Evolutionary conservation across 2,888 invertebrate genomes (phyloP).

Genomic region (Temnothorax ravouxi): DNA sequence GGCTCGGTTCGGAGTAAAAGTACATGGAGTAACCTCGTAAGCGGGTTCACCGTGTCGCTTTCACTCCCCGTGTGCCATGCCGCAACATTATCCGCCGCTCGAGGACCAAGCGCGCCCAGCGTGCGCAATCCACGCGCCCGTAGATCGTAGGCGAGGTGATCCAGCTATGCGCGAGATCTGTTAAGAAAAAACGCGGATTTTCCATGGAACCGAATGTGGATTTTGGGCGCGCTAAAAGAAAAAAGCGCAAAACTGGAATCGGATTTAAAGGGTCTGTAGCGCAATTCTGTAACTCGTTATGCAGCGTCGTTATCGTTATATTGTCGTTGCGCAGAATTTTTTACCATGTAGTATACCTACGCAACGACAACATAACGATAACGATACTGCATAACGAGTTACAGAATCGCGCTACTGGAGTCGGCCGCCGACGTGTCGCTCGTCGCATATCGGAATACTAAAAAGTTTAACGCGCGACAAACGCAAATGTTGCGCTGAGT

Average conservation of each 20-base stretch:
- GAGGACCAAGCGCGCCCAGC: slow-evolving; percentile 67
- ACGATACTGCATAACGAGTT: too few relatives aligned
- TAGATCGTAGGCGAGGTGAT: slow-evolving; percentile 20
- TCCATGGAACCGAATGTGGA: too few relatives aligned
- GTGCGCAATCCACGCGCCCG: slow-evolving; percentile 16
- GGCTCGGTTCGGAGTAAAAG: slow-evolving; percentile 81
- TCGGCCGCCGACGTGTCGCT: neutral
- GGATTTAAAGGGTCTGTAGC: neutral
- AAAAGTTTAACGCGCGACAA: neutral
- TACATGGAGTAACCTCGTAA: slow-evolving; percentile 80
- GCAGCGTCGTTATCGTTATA: too few relatives aligned
- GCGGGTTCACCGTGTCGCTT: slow-evolving; percentile 83
- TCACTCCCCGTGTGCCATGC: slow-evolving; percentile 77
- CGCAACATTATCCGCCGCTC: slow-evolving; percentile 76
- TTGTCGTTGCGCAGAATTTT: too few relatives aligned
- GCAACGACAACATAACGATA: too few relatives aligned
- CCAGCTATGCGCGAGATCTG: neutral
- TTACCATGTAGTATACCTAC: too few relatives aligned
- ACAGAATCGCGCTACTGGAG: too few relatives aligned
- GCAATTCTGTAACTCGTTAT: too few relatives aligned
- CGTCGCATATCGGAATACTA: neutral
- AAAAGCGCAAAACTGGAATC: too few relatives aligned
- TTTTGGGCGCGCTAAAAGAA: neutral
- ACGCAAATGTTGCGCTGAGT: too few relatives aligned
- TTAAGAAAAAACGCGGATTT: neutral